Evolutionary conservation across 2,888 invertebrate species (phyloP), one percentile per base, ranked within the genome.

Genomic region (Trachelus stipa): DNA sequence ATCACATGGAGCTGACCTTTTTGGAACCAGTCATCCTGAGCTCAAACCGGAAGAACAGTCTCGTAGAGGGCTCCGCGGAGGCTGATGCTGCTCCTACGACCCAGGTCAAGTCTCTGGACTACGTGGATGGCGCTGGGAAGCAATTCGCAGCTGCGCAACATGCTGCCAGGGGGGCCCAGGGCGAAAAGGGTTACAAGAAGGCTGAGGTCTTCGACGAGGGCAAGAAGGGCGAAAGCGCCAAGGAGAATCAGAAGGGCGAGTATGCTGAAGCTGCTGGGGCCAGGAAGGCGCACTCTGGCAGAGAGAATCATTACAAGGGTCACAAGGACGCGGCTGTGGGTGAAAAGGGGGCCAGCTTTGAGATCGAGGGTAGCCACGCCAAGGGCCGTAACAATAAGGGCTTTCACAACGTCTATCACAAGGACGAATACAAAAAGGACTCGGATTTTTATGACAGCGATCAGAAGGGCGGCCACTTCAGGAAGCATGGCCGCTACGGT

Each of bases 351-450:
- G 86, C 91, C 0, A 92, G 90, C 73, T 93, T 92, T 37, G 92
- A 92, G 35, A 92, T 92, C 83, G 92, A 92, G 73, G 92, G 92
- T 35, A 93, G 92, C 73, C 93, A 93, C 83, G 92, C 91, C 82
- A 94, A 93, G 86, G 94, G 94, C 0, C 92, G 92, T 23, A 94
- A 94, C 86, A 93, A 93, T 0, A 92, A 92, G 82, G 94, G 94
- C 3, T 94, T 92, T 86, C 93, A 94, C 83, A 92, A 92, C 82
- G 92, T 94, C 1, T 93, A 93, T 79, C 94, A 94, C 85, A 94
- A 94, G 87, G 94, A 94, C 83, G 94, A 94, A 86, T 94, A 93
- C 85, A 93, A 94, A 83, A 94, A 94, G 85, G 93, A 94, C 78
- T 93, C 93, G 85, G 91, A 92, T 78, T 93, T 94, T 89, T 94